phyloP scores from a whole-genome alignment of 1,140 invertebrate genomes.

The Portunus trituberculatus region DNA sequence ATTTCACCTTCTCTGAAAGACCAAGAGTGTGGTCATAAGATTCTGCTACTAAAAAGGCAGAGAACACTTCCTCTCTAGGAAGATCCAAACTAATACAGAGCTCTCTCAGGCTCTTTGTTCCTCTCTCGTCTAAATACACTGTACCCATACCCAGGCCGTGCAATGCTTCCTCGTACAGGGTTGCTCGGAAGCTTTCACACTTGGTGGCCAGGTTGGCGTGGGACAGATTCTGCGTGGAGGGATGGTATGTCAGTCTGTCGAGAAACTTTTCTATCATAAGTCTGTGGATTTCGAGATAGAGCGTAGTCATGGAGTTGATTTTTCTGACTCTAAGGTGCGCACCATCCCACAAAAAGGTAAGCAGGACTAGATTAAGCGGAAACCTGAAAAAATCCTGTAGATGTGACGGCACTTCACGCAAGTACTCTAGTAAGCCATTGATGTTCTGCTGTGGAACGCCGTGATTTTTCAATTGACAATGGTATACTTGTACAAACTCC shows the following conservation, averaged over 20 bases:
- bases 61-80: conserved; percentile 46
- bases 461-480: conserved; percentile 22
- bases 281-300: conserved; percentile 50
- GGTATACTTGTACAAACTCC: conserved; percentile 45
- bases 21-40: not conserved
- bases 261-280: conserved; percentile 52
- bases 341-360: conserved; percentile 41
- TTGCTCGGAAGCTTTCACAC: conserved; percentile 32
- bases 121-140: conserved; percentile 4
- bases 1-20: not conserved
- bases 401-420: conserved; percentile 28
- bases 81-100: not conserved
- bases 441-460: conserved; percentile 1
- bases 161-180: conserved; percentile 46
- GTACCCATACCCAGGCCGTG: not conserved
- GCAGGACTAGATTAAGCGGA: conserved; percentile 56
- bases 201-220: not conserved
- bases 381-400: conserved; percentile 52
- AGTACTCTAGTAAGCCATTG: not conserved
- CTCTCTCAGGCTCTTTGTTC: conserved; percentile 21
- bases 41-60: conserved; percentile 5
- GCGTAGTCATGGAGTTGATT: conserved; percentile 25
- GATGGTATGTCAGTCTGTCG: conserved; percentile 30
- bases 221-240: conserved; percentile 12
- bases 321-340: not conserved